phyloP scores from a whole-genome alignment of 2,797 vertebrate genomes.

The Gymnothorax reevesii region DNA sequence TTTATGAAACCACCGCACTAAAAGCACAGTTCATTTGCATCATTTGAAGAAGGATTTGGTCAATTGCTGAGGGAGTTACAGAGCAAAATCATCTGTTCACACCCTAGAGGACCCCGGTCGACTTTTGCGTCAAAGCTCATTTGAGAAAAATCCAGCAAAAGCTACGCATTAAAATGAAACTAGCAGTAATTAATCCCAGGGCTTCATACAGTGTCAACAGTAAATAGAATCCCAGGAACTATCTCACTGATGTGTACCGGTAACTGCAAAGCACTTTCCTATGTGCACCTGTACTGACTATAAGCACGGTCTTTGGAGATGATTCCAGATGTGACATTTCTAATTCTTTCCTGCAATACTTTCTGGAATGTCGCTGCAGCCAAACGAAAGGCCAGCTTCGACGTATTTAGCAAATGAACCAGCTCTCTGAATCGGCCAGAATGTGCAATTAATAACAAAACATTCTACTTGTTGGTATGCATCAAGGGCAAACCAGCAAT shows the following conservation, averaged over 20 bases:
- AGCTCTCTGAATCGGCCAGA: not conserved
- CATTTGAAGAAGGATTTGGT: not conserved
- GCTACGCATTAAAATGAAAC: not conserved
- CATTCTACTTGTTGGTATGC: not conserved
- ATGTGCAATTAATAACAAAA: not conserved
- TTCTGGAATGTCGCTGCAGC: not conserved
- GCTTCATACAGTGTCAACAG: not conserved
- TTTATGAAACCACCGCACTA: too few species aligned
- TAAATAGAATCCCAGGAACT: not conserved
- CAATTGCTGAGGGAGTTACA: not conserved
- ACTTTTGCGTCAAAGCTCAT: not conserved
- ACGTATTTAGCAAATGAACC: not conserved
- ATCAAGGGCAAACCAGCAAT: not conserved
- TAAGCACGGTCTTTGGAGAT: not conserved
- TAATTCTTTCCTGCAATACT: slow-evolving; percentile 2
- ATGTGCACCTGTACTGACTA: not conserved
- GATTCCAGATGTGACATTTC: not conserved
- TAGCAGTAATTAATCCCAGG: not conserved
- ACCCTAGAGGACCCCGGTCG: not conserved
- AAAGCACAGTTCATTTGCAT: not conserved
- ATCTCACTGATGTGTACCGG: not conserved
- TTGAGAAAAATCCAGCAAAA: not conserved
- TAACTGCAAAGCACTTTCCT: not conserved
- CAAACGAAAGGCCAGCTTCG: not conserved
- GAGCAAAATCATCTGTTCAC: not conserved